These are phyloP conservation scores for Asarcornis scutulata DNA, from an alignment of 2,113 vertebrate genomes.

Conservation along the genomic window DNA sequence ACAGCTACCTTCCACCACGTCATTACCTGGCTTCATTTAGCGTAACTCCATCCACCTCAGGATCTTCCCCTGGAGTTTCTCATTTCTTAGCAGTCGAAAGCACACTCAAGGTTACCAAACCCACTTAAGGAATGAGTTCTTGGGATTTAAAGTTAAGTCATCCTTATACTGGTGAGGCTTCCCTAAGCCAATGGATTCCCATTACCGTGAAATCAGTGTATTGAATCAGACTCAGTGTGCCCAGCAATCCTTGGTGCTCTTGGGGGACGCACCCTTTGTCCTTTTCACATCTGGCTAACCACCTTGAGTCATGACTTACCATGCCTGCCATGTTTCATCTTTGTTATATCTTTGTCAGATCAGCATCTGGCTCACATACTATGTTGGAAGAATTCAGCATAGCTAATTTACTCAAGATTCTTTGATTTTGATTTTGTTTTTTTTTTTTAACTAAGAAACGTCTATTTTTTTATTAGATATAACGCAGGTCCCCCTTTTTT, in stretches of 20 bases:
- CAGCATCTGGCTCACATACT: no score
- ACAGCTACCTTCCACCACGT: background rate
- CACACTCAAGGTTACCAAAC: background rate
- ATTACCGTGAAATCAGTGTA: fast-evolving
- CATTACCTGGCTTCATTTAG: background rate
- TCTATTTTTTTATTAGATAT: background rate
- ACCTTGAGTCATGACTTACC: background rate
- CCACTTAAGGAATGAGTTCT: background rate
- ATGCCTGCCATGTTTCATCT: background rate
- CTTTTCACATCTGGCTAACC: background rate
- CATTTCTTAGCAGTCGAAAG: background rate
- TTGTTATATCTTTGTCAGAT: background rate
- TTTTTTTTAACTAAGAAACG: background rate
- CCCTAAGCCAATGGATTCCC: background rate
- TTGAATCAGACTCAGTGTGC: background rate
- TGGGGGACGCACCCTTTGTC: background rate
- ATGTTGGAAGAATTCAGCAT: background rate
- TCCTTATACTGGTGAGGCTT: background rate
- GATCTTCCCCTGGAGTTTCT: background rate
- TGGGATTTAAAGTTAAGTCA: background rate
- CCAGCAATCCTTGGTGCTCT: background rate
- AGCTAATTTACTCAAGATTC: background rate
- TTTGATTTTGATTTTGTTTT: background rate
- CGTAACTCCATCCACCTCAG: background rate
- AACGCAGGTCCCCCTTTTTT: background rate